These are phyloP conservation scores for Parasteatoda lunata DNA, from an alignment of 2,888 invertebrate species.

Conservation along the genomic window DNA sequence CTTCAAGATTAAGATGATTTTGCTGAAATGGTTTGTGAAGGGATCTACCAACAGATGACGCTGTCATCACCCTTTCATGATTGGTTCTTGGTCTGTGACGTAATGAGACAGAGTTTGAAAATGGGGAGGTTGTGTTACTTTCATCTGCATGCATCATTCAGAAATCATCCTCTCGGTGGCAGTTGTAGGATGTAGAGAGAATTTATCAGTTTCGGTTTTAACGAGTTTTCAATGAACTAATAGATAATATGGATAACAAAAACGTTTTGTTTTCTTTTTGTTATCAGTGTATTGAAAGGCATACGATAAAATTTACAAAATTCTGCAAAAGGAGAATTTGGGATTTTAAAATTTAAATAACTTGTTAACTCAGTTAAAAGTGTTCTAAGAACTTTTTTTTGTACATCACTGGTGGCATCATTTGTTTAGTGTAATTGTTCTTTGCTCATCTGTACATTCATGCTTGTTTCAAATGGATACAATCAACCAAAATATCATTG, in stretches of 20 bases:
- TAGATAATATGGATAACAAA: no score
- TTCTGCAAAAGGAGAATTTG: not conserved
- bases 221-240: no score
- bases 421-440: not conserved
- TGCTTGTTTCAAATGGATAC: constrained; percentile 55
- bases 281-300: not conserved
- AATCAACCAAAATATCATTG: constrained; percentile 50
- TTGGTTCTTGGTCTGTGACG: constrained; percentile 47
- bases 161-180: not conserved
- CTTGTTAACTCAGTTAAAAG: not conserved
- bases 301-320: not conserved
- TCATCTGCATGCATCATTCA: constrained; percentile 61
- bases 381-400: constrained; percentile 9
- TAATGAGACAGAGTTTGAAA: constrained; percentile 59
- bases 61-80: constrained; percentile 11
- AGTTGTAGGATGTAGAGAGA: not conserved
- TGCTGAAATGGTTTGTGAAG: not conserved
- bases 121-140: constrained; percentile 17
- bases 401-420: not conserved
- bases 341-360: not conserved
- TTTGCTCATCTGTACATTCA: constrained; percentile 10
- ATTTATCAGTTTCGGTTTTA: no score
- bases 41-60: constrained; percentile 42
- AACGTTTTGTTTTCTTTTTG: not conserved
- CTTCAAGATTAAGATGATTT: not conserved